phyloP scores from a whole-genome alignment of 92 coral and sea anemone genomes.

The Parazoanthus atlanticus region DNA sequence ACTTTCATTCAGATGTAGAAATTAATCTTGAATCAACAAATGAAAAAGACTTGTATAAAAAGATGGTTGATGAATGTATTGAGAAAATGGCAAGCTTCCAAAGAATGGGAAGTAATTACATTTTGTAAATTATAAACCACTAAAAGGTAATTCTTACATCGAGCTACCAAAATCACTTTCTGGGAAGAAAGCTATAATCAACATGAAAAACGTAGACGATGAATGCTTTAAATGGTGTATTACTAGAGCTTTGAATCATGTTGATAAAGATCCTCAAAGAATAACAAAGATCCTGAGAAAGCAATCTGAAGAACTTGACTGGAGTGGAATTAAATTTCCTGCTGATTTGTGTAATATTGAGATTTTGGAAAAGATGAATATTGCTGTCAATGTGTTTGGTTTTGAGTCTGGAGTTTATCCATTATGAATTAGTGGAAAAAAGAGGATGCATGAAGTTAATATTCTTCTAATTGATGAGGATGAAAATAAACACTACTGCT shows the following conservation, averaged over 20 bases:
- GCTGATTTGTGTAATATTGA: too few relatives aligned
- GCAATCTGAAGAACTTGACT: conserved; percentile 45
- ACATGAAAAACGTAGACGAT: conserved; percentile 55
- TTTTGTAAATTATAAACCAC: conserved; percentile 25
- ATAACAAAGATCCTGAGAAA: conserved; percentile 32
- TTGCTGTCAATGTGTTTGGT: too few relatives aligned
- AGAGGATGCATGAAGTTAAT: too few relatives aligned
- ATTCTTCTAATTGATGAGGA: too few relatives aligned
- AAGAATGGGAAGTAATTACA: conserved; percentile 31
- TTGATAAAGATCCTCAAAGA: conserved; percentile 32
- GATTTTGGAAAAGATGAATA: too few relatives aligned
- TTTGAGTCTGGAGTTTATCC: too few relatives aligned
- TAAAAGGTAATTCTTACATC: conserved; percentile 23
- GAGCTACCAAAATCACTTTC: conserved; percentile 28
- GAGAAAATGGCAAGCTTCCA: conserved; percentile 41
- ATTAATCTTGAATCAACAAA: conserved; percentile 12
- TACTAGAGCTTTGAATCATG: conserved; percentile 38
- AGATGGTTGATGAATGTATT: not conserved
- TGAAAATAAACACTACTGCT: too few relatives aligned
- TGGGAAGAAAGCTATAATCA: conserved; percentile 50
- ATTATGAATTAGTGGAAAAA: too few relatives aligned
- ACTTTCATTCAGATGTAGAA: not conserved
- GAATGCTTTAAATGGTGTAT: conserved; percentile 59
- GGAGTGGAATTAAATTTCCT: conserved; percentile 38
- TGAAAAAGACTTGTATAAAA: not conserved